phyloP scores from a whole-genome alignment of 2,888 invertebrate species.

The Cordilura impudica region DNA sequence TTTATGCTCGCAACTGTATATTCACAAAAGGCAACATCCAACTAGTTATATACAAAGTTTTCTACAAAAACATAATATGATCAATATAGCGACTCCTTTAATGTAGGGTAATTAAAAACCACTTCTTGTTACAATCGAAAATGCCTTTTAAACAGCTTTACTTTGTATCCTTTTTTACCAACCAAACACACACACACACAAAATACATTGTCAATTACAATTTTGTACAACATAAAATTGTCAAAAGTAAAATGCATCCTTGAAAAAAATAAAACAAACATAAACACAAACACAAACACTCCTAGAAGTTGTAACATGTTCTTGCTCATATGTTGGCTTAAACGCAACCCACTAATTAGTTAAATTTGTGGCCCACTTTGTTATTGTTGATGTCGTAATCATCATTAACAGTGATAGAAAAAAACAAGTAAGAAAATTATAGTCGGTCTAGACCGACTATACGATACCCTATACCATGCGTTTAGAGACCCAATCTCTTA shows the following conservation, averaged over 20 bases:
- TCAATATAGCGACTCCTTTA: not conserved
- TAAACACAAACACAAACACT: not conserved
- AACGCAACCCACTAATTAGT: conserved; percentile 46
- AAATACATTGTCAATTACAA: conserved; percentile 32
- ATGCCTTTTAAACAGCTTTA: not conserved
- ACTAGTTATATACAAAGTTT: too few relatives aligned
- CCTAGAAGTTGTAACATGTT: conserved; percentile 22
- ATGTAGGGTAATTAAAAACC: not conserved
- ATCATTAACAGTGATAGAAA: not conserved
- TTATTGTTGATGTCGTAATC: conserved; percentile 31
- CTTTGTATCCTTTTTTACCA: not conserved
- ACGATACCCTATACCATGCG: too few relatives aligned
- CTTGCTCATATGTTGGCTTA: not conserved
- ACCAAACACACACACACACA: not conserved
- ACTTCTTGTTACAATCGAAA: not conserved
- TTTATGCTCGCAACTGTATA: too few relatives aligned
- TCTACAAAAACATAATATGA: too few relatives aligned
- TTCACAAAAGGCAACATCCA: too few relatives aligned
- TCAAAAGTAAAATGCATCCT: not conserved
- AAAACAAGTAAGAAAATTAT: too few relatives aligned
- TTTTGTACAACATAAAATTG: not conserved
- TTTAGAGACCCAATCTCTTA: too few relatives aligned
- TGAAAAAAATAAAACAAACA: not conserved
- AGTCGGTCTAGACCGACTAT: too few relatives aligned
- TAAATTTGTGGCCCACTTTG: conserved; percentile 47